phyloP scores from a whole-genome alignment of 2,797 vertebrate species.

The Sebastes matsubarae region DNA sequence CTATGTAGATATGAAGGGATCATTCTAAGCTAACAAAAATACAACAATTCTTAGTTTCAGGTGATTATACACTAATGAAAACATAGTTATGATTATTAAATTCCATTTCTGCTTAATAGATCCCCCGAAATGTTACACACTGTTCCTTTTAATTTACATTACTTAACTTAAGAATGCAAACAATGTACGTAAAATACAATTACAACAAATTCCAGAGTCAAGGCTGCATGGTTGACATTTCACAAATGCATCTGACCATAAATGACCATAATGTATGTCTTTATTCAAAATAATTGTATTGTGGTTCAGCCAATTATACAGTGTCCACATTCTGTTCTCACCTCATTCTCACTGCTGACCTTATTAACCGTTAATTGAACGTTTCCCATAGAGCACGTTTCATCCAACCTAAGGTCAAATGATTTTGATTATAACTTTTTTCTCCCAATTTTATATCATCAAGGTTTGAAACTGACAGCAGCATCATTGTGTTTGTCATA shows the following conservation, averaged over 20 bases:
- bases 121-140: too few species aligned
- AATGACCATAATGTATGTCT: background rate
- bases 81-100: too few species aligned
- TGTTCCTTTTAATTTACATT: too few species aligned
- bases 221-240: background rate
- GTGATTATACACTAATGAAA: too few species aligned
- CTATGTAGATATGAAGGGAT: too few species aligned
- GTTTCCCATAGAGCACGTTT: background rate
- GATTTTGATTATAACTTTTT: background rate
- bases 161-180: background rate
- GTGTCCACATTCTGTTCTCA: background rate
- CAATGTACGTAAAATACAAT: background rate
- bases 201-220: background rate
- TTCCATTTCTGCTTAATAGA: too few species aligned
- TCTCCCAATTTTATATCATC: background rate
- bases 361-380: background rate
- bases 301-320: background rate
- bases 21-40: too few species aligned
- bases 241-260: background rate
- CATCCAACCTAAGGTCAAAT: background rate
- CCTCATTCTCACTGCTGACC: background rate
- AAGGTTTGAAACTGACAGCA: conserved; percentile 2
- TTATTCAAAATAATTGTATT: background rate
- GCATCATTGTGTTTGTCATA: background rate
- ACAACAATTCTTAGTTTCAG: too few species aligned